Conservation (phyloP, 1,140 invertebrate genomes). For the Plutomurus gul region DNA sequence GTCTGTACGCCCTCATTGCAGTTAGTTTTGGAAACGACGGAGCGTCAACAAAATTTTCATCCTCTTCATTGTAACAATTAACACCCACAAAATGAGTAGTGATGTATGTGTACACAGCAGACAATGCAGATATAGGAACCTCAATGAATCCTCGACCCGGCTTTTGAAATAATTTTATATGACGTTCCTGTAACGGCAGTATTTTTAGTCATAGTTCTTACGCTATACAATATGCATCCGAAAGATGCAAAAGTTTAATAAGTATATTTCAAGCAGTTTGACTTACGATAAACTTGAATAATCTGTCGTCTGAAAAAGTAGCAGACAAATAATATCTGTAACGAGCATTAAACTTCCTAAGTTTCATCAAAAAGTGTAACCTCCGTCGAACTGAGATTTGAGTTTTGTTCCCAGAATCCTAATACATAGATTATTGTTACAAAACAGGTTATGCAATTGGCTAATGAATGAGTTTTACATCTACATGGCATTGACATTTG, state of each 20-base stretch:
- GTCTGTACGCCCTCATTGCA: neutral
- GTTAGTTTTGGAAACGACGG: neutral
- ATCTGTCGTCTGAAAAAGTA: neutral
- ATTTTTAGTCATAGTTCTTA: no score
- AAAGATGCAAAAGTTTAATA: no score
- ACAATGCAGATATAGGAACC: neutral
- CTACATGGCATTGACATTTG: no score
- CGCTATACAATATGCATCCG: no score
- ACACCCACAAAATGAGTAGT: neutral
- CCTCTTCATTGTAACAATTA: neutral
- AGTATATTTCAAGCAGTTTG: neutral
- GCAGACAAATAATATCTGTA: neutral
- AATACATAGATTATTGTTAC: neutral
- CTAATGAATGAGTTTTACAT: no score
- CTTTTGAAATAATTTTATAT: neutral
- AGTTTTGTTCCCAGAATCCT: conserved; percentile 35
- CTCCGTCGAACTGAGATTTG: conserved; percentile 15
- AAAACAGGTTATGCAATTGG: neutral
- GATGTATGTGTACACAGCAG: neutral
- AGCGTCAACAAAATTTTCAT: neutral
- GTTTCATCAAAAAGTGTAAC: conserved; percentile 32
- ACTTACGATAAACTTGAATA: conserved; percentile 2
- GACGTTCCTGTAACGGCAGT: conserved; percentile 12
- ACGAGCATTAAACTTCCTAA: neutral
- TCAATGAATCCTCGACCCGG: neutral